Conservation (phyloP, 92 coral and sea anemone genomes). For the Bergia puertoricense region DNA sequence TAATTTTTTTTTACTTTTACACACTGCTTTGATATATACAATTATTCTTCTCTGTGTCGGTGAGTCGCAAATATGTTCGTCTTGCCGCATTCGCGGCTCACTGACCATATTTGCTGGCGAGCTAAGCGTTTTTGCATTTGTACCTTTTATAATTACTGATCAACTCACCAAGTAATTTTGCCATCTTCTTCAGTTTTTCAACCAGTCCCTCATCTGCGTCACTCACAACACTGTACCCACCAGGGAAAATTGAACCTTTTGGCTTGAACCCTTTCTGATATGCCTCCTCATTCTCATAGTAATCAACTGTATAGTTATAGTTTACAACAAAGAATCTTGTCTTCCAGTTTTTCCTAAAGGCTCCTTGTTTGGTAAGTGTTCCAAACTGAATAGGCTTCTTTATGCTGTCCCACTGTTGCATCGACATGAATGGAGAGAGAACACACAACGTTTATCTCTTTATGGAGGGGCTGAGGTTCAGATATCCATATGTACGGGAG, state of each 20-base stretch:
- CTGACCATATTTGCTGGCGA: too few species aligned
- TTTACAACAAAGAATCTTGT: slow-evolving; percentile 85
- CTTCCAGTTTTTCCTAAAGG: slow-evolving; percentile 94
- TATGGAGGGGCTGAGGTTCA: too few species aligned
- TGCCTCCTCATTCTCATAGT: slow-evolving; percentile 94
- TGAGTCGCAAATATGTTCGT: too few species aligned
- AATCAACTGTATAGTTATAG: slow-evolving; percentile 77
- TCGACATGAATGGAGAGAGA: background rate
- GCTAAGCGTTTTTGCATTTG: too few species aligned
- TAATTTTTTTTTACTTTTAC: too few species aligned
- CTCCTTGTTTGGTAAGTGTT: slow-evolving; percentile 84
- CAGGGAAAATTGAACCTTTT: slow-evolving; percentile 79
- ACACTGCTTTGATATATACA: too few species aligned
- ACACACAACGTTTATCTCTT: background rate
- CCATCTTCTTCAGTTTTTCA: slow-evolving; percentile 74
- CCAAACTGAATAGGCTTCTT: slow-evolving; percentile 83
- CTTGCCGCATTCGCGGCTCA: too few species aligned
- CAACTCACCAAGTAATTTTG: slow-evolving; percentile 75
- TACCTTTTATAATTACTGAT: too few species aligned
- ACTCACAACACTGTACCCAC: slow-evolving; percentile 81
- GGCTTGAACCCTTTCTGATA: slow-evolving; percentile 80
- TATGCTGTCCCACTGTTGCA: slow-evolving; percentile 52
- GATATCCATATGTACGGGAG: too few species aligned
- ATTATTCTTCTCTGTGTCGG: too few species aligned
- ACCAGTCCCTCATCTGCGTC: slow-evolving; percentile 68